These are phyloP conservation scores for Eublepharis macularius DNA, from an alignment of 2,113 vertebrate genomes.

Conservation along the genomic window DNA sequence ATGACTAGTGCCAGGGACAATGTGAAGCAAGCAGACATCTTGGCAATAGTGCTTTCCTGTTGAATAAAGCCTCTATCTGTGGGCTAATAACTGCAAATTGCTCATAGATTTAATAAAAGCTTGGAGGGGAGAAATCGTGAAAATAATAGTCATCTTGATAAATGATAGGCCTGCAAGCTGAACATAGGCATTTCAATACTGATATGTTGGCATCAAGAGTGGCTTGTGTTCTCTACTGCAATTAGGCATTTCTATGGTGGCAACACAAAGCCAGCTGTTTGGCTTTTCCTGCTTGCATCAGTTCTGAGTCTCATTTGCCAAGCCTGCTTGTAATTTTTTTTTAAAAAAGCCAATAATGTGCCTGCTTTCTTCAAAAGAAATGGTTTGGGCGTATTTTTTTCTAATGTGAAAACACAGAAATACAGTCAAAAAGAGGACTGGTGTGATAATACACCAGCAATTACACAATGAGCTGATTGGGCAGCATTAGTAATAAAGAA, in stretches of 20 bases:
- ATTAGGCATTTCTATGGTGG: conserved; percentile 61
- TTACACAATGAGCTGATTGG: conserved; percentile 49
- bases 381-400: conserved; percentile 11
- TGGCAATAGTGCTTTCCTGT: conserved; percentile 35
- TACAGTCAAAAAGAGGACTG: conserved; percentile 32
- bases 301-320: conserved; percentile 34
- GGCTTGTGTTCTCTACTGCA: conserved; percentile 49
- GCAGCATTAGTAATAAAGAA: conserved; percentile 43
- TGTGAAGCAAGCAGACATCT: conserved; percentile 48
- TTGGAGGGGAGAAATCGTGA: conserved; percentile 53
- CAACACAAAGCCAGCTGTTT: conserved; percentile 66
- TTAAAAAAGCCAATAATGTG: not conserved
- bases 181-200: conserved; percentile 66
- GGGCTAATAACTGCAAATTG: conserved; percentile 65
- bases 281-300: conserved; percentile 37
- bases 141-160: conserved; percentile 71
- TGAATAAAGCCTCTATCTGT: conserved; percentile 49
- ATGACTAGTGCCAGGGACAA: conserved; percentile 41
- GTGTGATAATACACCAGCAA: conserved; percentile 22
- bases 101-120: conserved; percentile 63
- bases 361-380: conserved; percentile 25
- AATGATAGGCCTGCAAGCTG: conserved; percentile 57
- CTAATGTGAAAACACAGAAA: conserved; percentile 41
- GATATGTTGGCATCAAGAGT: conserved; percentile 59
- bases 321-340: not conserved